These are phyloP conservation scores for Hylaeus volcanicus DNA, from an alignment of 1,140 invertebrate genomes.

Conservation along the genomic window DNA sequence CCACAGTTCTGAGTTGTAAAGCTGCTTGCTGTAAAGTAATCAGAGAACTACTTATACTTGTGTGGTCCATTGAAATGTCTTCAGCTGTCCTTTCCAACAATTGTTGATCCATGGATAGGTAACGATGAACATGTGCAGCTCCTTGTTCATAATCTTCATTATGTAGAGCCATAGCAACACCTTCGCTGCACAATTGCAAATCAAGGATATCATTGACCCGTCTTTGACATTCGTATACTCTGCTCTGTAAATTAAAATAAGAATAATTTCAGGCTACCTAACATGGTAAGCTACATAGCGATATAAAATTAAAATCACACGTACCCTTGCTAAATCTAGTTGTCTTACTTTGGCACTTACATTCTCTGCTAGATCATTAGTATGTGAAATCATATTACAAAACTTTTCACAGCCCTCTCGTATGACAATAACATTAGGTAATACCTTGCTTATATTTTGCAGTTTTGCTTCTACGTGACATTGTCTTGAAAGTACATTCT, in stretches of 20 bases:
- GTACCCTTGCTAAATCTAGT: slow-evolving; percentile 95
- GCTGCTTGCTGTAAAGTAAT: slow-evolving; percentile 93
- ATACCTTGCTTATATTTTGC: slow-evolving; percentile 83
- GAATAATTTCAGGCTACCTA: slow-evolving; percentile 5
- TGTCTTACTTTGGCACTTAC: slow-evolving; percentile 98
- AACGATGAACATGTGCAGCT: slow-evolving; percentile 96
- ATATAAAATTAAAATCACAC: slow-evolving; percentile 52
- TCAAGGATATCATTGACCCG: slow-evolving; percentile 98
- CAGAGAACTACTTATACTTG: slow-evolving; percentile 89
- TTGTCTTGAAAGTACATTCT: slow-evolving; percentile 83
- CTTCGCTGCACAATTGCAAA: slow-evolving; percentile 96
- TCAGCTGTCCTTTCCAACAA: slow-evolving; percentile 90
- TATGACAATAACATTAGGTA: slow-evolving; percentile 86
- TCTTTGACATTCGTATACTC: slow-evolving; percentile 96
- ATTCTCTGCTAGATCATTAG: slow-evolving; percentile 94
- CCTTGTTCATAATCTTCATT: slow-evolving; percentile 96
- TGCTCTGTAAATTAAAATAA: slow-evolving; percentile 82
- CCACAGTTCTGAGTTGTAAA: slow-evolving; percentile 85
- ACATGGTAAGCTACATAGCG: not conserved
- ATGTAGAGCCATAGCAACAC: slow-evolving; percentile 94
- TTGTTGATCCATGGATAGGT: slow-evolving; percentile 96
- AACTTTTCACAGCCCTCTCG: slow-evolving; percentile 88
- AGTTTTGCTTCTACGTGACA: slow-evolving; percentile 86
- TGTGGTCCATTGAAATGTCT: slow-evolving; percentile 86
- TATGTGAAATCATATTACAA: slow-evolving; percentile 91